Conservation (phyloP, 2,113 vertebrate species). For the Capricornis sumatraensis region DNA sequence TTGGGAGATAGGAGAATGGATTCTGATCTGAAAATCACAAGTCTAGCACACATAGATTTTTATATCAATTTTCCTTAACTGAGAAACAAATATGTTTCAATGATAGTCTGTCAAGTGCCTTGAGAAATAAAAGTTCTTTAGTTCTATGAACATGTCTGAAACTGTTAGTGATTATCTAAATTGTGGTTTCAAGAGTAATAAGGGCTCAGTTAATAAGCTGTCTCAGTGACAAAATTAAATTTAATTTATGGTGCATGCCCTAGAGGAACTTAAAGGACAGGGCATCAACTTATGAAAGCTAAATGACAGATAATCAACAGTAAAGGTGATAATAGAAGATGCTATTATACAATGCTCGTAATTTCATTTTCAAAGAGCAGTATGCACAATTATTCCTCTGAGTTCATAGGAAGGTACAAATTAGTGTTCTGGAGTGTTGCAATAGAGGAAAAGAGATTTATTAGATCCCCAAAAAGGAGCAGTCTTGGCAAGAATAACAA, state of each 20-base stretch:
- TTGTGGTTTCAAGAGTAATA: background rate
- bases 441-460: background rate
- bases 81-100: slow-evolving; percentile 2
- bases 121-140: slow-evolving; percentile 24
- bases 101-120: background rate
- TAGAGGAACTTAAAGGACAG: background rate
- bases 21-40: background rate
- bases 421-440: background rate
- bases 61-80: background rate
- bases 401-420: background rate
- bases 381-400: background rate
- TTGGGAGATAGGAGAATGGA: background rate
- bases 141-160: background rate
- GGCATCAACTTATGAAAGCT: background rate
- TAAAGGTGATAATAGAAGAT: slow-evolving; percentile 9
- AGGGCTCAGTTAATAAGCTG: slow-evolving; percentile 5
- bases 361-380: background rate
- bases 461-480: background rate
- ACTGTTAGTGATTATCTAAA: slow-evolving; percentile 18
- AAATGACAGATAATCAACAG: background rate
- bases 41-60: background rate
- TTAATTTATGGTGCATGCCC: background rate
- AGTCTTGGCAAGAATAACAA: background rate
- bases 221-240: slow-evolving; percentile 12
- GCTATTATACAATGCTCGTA: background rate